These are phyloP conservation scores for Xylota sylvarum DNA, from an alignment of 2,888 invertebrate species.

Conservation along the genomic window DNA sequence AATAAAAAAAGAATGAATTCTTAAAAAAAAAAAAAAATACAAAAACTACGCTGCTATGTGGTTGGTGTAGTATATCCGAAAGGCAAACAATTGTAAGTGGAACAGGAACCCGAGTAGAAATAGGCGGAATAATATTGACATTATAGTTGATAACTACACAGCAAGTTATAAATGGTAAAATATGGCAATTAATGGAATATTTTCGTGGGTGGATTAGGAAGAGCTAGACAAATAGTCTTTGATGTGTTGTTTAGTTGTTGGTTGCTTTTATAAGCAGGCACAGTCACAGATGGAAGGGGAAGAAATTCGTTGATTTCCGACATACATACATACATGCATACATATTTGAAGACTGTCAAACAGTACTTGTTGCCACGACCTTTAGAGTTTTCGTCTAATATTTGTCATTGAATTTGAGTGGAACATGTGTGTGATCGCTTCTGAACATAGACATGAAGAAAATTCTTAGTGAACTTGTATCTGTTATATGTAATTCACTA, in stretches of 20 bases:
- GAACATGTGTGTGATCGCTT: background rate
- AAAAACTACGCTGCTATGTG: slow-evolving; percentile 23
- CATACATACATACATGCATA: too few species aligned
- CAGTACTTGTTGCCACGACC: slow-evolving; percentile 1
- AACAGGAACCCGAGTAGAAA: slow-evolving; percentile 56
- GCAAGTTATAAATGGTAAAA: slow-evolving; percentile 47
- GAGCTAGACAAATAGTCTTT: slow-evolving; percentile 25
- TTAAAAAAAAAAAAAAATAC: slow-evolving; percentile 13
- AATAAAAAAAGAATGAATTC: slow-evolving; percentile 40
- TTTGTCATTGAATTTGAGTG: background rate
- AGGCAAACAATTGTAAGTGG: slow-evolving; percentile 55
- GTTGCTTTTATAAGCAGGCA: background rate
- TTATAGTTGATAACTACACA: slow-evolving; percentile 56
- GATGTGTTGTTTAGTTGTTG: slow-evolving; percentile 10
- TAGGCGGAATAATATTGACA: slow-evolving; percentile 72
- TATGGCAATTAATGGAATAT: slow-evolving; percentile 59
- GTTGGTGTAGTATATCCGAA: slow-evolving; percentile 33
- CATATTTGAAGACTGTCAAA: background rate
- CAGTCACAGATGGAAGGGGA: background rate
- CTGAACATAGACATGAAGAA: background rate
- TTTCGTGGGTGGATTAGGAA: slow-evolving; percentile 9
- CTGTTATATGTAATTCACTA: too few species aligned
- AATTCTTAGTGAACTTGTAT: too few species aligned
- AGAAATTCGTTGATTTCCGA: background rate
- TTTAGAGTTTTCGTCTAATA: background rate